These are phyloP conservation scores for Erebia ligea DNA, from an alignment of 2,888 invertebrate genomes.

Conservation along the genomic window DNA sequence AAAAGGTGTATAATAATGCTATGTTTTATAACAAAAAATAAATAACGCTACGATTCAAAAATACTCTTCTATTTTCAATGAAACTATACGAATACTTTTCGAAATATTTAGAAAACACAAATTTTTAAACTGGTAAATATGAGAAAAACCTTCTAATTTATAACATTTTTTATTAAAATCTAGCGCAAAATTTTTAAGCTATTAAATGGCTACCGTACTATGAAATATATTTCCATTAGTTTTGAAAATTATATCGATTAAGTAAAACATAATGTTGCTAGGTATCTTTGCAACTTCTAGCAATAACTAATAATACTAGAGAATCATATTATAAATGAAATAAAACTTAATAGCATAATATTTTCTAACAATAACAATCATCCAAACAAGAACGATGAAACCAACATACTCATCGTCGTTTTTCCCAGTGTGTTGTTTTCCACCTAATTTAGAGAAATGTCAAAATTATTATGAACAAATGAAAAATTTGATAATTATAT, in stretches of 20 bases:
- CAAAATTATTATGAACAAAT: conserved; percentile 30
- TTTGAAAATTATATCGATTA: conserved; percentile 16
- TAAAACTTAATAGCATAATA: conserved; percentile 31
- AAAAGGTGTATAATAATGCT: not conserved
- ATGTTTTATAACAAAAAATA: not conserved
- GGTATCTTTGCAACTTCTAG: conserved; percentile 32
- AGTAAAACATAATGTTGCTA: conserved; percentile 23
- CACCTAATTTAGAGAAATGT: conserved; percentile 58
- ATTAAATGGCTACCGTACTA: conserved; percentile 27
- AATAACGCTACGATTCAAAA: conserved; percentile 5
- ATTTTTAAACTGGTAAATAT: conserved; percentile 6
- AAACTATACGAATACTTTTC: conserved; percentile 12
- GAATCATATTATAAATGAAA: conserved; percentile 16
- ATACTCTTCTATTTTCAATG: not conserved
- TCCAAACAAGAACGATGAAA: conserved; percentile 41
- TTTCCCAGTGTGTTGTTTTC: conserved; percentile 50
- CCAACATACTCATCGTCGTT: conserved; percentile 62
- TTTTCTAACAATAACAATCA: conserved; percentile 37
- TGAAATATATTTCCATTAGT: conserved; percentile 12
- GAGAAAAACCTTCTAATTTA: conserved; percentile 2
- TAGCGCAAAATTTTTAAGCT: conserved; percentile 30
- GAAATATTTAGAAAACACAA: conserved; percentile 1
- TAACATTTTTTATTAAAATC: conserved; percentile 8
- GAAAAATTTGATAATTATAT: not conserved
- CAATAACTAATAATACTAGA: conserved; percentile 36